Evolutionary conservation across 2,888 invertebrate genomes (phyloP), one percentile per base, ranked within the genome.

Genomic region (Oasisia sp.): DNA sequence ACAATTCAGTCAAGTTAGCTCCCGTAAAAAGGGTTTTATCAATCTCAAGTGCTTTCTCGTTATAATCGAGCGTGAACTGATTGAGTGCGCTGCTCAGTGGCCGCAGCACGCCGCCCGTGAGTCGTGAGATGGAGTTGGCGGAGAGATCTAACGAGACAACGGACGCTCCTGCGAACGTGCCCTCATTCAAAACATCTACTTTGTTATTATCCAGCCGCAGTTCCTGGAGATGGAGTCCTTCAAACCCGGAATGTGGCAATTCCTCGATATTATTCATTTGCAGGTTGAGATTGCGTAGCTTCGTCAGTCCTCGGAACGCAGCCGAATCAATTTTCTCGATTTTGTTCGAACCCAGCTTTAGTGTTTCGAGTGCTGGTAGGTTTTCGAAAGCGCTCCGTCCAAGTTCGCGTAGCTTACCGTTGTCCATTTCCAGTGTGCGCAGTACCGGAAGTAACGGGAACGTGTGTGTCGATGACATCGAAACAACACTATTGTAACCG

Each of bases 221-320:
- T 9, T 91, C 56, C n/a, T 74, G 58, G 44, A 93, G 92, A 9
- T n/a, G 50, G 32, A 93, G 92, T 14, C 38, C 74, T 11, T 91
- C 45, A 56, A 93, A 93, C 50, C 91, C 90, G 90, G 32, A 89
- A 44, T n/a, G 32, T 90, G 93, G 92, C 56, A 92, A 74, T 8
- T 14, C 50, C 90, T 89, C 44, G n/a, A 93, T 58, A 8, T 91
- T 74, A 89, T 93, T 94, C 38, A 89, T 32, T 27, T 92, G 90
- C 74, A 94, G 32, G 45, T 93, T 56, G 50, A 94, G 89, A 27
- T 92, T 45, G 27, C 92, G 11, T 19, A 94, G 92, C 3, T 91
- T 90, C 8, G 32, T 38, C 32, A 93, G 91, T 5, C 91, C 92
- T 19, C 74, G 19, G 44, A 93, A 92, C 32, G 93, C 91, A 4